phyloP scores from a whole-genome alignment of 2,888 invertebrate species.

The Tenthredo mesomela region DNA sequence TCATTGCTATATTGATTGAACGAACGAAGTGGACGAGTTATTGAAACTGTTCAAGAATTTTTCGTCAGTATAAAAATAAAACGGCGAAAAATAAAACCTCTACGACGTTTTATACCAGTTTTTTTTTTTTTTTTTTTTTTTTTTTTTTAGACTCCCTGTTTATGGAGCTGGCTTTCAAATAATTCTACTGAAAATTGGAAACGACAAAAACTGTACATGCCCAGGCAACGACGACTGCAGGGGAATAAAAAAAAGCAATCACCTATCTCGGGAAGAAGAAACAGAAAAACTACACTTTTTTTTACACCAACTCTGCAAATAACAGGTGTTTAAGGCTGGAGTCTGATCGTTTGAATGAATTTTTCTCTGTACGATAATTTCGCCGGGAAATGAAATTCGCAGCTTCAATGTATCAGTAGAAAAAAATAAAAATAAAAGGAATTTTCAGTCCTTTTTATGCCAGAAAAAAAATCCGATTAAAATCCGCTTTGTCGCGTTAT shows the following conservation, averaged over 20 bases:
- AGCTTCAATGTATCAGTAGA: not conserved
- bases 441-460: not conserved
- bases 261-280: not conserved
- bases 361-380: not conserved
- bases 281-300: not conserved
- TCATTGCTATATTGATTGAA: slow-evolving; percentile 43
- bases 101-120: not conserved
- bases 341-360: not conserved
- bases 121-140: too few species aligned
- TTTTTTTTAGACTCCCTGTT: not conserved
- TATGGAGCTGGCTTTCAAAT: not conserved
- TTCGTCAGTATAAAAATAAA: not conserved
- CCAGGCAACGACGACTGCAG: not conserved
- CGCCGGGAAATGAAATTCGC: not conserved
- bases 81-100: not conserved
- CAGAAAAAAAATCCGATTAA: not conserved
- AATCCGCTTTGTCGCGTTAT: not conserved
- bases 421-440: too few species aligned
- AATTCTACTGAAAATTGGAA: not conserved
- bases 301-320: not conserved
- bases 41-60: slow-evolving; percentile 38
- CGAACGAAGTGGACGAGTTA: slow-evolving; percentile 36
- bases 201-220: not conserved
- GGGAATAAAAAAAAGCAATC: not conserved
- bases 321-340: not conserved